A percentile compares a stretch with the other conserved stretches of the same genome.
Evolutionary conservation across 2,113 vertebrate genomes (phyloP).

Genomic region (Heptranchias perlo): DNA sequence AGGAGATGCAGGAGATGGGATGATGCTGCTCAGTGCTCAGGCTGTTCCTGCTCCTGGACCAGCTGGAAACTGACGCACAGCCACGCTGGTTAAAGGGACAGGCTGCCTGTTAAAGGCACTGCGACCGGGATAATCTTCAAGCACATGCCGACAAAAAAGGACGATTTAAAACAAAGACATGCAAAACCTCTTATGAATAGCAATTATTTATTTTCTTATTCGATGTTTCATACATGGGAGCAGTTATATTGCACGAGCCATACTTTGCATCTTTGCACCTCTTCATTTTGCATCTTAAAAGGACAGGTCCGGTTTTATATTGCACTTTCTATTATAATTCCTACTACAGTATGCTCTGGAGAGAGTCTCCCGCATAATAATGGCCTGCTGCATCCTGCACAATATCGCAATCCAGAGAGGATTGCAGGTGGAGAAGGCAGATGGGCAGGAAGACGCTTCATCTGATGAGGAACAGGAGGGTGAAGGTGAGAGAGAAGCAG

Average conservation of each 20-base stretch:
- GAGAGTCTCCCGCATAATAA: neutral
- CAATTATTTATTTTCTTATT: neutral
- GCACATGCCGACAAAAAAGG: neutral
- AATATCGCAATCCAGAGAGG: neutral
- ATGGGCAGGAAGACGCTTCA: neutral
- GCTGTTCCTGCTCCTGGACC: neutral
- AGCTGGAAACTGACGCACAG: constrained; percentile 32
- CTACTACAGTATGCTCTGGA: neutral
- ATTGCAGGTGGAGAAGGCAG: neutral
- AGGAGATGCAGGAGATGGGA: constrained; percentile 46
- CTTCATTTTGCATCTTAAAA: neutral
- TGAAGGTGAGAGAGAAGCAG: too few species aligned
- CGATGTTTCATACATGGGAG: neutral
- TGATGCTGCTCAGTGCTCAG: neutral
- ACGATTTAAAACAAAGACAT: neutral
- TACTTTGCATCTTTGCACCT: neutral
- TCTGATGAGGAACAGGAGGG: neutral
- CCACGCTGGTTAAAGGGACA: constrained; percentile 10
- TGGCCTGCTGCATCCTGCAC: neutral
- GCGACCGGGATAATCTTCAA: neutral
- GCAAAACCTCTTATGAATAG: neutral
- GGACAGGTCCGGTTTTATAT: neutral
- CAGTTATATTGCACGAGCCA: neutral
- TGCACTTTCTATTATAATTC: neutral
- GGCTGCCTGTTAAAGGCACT: neutral